Conservation (phyloP, 2,888 invertebrate genomes). For the Gymnosoma rotundatum region DNA sequence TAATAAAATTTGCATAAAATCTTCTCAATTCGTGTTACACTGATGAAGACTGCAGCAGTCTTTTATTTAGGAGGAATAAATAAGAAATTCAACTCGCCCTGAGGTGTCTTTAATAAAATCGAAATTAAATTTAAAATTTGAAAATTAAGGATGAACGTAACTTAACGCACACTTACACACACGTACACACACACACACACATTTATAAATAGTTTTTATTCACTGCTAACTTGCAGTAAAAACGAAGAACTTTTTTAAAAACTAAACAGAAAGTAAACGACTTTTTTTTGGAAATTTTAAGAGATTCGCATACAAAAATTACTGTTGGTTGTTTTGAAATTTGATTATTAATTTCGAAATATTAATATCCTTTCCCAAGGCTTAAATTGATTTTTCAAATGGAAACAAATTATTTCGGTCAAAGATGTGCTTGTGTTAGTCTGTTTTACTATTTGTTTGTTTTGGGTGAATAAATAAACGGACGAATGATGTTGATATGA, state of each 20-base stretch:
- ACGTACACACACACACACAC: neutral
- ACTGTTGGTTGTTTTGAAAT: neutral
- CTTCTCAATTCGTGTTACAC: conserved; percentile 20
- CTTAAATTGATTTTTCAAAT: conserved; percentile 65
- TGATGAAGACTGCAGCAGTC: conserved; percentile 3
- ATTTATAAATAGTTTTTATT: neutral
- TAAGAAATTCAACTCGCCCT: conserved; percentile 54
- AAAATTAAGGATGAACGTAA: conserved; percentile 22
- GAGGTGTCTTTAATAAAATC: conserved; percentile 53
- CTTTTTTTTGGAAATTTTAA: neutral
- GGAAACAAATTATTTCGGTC: conserved; percentile 63
- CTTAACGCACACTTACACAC: neutral
- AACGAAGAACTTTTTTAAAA: neutral
- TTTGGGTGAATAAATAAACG: neutral
- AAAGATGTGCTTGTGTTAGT: neutral
- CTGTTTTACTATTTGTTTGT: conserved; percentile 11
- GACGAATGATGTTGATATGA: conserved; percentile 50
- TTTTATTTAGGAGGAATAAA: conserved; percentile 36
- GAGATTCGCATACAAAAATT: no score
- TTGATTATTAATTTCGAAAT: conserved; percentile 55
- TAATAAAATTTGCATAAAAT: conserved; percentile 69
- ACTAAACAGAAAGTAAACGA: neutral
- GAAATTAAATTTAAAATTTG: conserved; percentile 51
- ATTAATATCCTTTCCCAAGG: conserved; percentile 67
- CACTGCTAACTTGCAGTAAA: neutral